phyloP scores from a whole-genome alignment of 53 echinoderm and acorn worm genomes.

The Holothuria leucospilota region DNA sequence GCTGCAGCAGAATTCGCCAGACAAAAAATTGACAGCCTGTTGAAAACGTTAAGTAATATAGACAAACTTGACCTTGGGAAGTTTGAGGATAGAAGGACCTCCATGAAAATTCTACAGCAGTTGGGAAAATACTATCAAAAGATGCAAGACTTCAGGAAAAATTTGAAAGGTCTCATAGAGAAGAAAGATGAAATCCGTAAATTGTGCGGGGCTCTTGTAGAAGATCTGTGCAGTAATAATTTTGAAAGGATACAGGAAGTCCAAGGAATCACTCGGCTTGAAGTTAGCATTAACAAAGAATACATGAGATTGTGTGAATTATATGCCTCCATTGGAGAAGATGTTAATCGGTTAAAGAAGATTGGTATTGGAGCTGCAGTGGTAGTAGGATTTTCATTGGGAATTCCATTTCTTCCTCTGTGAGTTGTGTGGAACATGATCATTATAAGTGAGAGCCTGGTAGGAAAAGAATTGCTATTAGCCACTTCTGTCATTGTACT shows the following conservation, averaged over 20 bases:
- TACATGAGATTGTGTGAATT: neutral
- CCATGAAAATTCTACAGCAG: neutral
- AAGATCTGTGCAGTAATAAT: conserved; percentile 24
- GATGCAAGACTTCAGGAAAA: conserved; percentile 21
- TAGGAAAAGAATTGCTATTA: no score
- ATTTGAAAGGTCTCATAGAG: neutral
- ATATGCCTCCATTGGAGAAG: neutral
- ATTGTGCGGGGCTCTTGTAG: conserved; percentile 16
- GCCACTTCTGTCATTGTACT: no score
- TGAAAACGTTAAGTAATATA: neutral
- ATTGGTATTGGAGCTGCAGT: conserved; percentile 7
- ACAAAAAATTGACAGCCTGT: neutral
- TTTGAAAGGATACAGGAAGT: conserved; percentile 21
- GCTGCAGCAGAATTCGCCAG: neutral
- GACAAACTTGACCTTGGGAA: neutral
- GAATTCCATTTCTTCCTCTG: neutral
- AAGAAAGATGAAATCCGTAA: neutral
- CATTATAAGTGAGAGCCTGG: no score
- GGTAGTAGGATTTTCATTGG: neutral
- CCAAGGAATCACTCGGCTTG: neutral
- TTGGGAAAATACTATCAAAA: conserved; percentile 16
- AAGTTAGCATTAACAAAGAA: neutral
- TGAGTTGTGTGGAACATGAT: neutral
- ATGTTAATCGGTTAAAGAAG: conserved; percentile 4
- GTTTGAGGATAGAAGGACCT: neutral